Evolutionary conservation across 2,888 invertebrate genomes (phyloP).

Genomic region (Drosophila anceps): DNA sequence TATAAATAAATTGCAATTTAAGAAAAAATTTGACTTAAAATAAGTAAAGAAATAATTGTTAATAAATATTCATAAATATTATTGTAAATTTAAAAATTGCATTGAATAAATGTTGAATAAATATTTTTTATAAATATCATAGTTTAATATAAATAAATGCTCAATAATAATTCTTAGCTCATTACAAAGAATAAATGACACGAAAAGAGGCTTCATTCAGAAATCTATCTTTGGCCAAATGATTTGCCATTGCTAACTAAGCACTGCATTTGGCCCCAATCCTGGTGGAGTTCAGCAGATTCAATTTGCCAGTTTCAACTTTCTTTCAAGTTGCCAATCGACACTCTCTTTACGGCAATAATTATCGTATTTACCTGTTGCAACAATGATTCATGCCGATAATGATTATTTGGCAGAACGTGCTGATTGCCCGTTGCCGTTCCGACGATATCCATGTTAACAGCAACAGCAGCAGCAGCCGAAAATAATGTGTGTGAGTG

Average conservation of each 20-base stretch:
- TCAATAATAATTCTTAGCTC: background rate
- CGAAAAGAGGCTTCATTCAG: too few species aligned
- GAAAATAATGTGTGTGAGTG: slow-evolving; percentile 36
- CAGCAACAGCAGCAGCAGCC: slow-evolving; percentile 25
- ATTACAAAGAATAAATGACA: too few species aligned
- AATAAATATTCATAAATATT: background rate
- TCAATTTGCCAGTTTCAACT: slow-evolving; percentile 18
- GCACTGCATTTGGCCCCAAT: background rate
- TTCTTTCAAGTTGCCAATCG: slow-evolving; percentile 30
- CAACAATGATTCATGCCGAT: slow-evolving; percentile 83
- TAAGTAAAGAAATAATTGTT: too few species aligned
- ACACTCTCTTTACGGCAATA: slow-evolving; percentile 37
- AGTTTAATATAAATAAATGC: background rate
- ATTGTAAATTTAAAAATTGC: background rate
- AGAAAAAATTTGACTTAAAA: too few species aligned
- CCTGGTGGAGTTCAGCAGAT: slow-evolving; percentile 9
- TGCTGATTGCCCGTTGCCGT: slow-evolving; percentile 82
- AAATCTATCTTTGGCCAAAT: background rate
- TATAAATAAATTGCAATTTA: too few species aligned
- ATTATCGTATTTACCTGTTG: slow-evolving; percentile 82
- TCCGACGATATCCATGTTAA: slow-evolving; percentile 84
- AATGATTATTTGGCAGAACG: slow-evolving; percentile 85
- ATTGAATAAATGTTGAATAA: too few species aligned
- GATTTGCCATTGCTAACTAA: background rate
- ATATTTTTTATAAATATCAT: background rate